Evolutionary conservation across 2,888 invertebrate genomes (phyloP).

Genomic region (Drosophila pegasa): DNA sequence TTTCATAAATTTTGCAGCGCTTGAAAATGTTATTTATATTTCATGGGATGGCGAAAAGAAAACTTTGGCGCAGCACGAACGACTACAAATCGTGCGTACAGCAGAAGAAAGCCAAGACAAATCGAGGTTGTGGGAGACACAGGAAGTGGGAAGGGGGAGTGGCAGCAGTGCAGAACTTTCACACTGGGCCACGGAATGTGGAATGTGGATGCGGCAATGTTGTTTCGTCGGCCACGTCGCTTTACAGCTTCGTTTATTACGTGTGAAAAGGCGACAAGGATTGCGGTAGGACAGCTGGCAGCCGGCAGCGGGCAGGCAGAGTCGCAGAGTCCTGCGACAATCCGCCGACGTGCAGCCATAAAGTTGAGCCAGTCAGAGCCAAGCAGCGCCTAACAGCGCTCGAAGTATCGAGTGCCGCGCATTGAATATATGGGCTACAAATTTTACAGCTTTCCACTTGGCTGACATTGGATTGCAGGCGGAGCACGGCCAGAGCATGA

Average conservation of each 20-base stretch:
- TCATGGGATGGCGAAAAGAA: constrained; percentile 70
- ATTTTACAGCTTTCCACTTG: constrained; percentile 46
- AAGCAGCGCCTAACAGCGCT: constrained; percentile 62
- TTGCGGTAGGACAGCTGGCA: constrained; percentile 25
- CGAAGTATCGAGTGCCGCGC: constrained; percentile 7
- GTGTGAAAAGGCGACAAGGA: constrained; percentile 68
- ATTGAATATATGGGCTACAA: constrained; percentile 21
- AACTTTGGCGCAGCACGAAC: constrained; percentile 79
- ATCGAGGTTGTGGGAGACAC: constrained; percentile 27
- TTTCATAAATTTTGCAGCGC: constrained; percentile 80
- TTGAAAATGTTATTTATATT: constrained; percentile 80
- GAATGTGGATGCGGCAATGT: constrained; percentile 25
- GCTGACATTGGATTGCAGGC: constrained; percentile 31
- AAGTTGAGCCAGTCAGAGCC: constrained; percentile 57
- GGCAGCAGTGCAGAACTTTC: constrained; percentile 47
- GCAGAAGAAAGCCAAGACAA: constrained; percentile 55
- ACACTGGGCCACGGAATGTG: constrained; percentile 48
- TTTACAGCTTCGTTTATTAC: constrained; percentile 78
- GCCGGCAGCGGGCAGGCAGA: neutral
- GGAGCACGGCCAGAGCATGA: constrained; percentile 20
- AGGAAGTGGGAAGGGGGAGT: neutral
- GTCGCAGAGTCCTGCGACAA: constrained; percentile 68
- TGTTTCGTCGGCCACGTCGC: constrained; percentile 51
- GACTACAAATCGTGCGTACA: constrained; percentile 78
- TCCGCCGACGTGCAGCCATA: constrained; percentile 48